These are phyloP conservation scores for Meganola albula DNA, from an alignment of 2,888 invertebrate genomes.

Conservation along the genomic window DNA sequence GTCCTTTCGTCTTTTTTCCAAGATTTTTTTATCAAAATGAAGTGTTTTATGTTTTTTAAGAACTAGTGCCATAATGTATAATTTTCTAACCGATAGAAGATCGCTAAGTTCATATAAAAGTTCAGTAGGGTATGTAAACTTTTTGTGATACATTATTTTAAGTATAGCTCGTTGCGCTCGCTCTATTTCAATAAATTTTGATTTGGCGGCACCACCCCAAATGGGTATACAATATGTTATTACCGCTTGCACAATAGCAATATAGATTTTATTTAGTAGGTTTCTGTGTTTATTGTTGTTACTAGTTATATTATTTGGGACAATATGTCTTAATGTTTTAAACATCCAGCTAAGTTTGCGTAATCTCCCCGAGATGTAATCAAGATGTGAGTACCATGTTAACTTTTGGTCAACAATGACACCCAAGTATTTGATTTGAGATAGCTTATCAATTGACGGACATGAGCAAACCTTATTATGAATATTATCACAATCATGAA, in stretches of 20 bases:
- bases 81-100: background rate
- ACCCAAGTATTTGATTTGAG: constrained; percentile 1
- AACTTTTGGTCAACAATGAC: constrained; percentile 1
- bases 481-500: constrained; percentile 1
- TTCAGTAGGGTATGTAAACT: background rate
- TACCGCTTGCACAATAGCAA: background rate
- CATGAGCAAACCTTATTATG: background rate
- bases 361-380: background rate
- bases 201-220: background rate
- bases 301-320: background rate
- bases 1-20: no score
- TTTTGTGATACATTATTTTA: background rate
- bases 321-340: background rate
- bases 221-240: background rate
- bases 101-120: background rate
- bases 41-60: background rate
- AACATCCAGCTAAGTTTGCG: constrained; percentile 1
- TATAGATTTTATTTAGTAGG: no score
- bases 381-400: background rate
- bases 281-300: no score
- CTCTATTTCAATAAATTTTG: background rate
- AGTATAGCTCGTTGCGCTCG: background rate
- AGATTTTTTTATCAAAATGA: no score
- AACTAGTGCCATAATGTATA: background rate
- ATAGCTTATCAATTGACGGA: background rate